A percentile compares a stretch with the other conserved stretches of the same genome.
These are phyloP conservation scores for Zaprionus nigranus DNA, from an alignment of 1,140 invertebrate genomes.

Conservation along the genomic window DNA sequence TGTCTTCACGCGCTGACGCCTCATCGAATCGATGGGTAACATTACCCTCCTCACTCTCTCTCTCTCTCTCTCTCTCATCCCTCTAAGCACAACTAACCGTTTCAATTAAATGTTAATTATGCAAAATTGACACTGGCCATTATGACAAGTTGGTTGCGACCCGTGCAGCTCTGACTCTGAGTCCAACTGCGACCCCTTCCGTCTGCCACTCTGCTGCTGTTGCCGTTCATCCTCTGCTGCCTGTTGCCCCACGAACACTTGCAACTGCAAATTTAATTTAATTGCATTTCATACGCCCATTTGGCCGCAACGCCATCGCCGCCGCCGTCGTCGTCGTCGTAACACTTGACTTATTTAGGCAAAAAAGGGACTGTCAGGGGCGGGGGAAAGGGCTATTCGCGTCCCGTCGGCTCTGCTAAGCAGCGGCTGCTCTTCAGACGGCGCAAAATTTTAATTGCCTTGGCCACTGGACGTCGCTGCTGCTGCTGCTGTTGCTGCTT, in stretches of 20 bases:
- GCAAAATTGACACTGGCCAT: conserved; percentile 76
- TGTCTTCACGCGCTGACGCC: conserved; percentile 53
- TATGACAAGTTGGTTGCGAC: conserved; percentile 61
- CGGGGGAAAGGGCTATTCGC: not conserved
- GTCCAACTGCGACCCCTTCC: not conserved
- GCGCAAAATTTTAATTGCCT: conserved; percentile 76
- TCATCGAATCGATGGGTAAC: conserved; percentile 2
- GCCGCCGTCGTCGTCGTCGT: conserved; percentile 22
- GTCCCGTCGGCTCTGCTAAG: conserved; percentile 34
- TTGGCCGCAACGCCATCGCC: conserved; percentile 62
- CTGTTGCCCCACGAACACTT: conserved; percentile 36
- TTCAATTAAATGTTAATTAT: conserved; percentile 80
- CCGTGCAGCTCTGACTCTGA: not conserved
- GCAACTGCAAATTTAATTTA: conserved; percentile 80
- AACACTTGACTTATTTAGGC: conserved; percentile 79
- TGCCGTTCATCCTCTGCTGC: conserved; percentile 26
- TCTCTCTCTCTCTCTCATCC: not conserved
- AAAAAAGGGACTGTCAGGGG: conserved; percentile 25
- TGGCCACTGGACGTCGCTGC: conserved; percentile 34
- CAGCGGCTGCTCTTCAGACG: conserved; percentile 49
- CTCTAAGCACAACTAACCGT: conserved; percentile 35
- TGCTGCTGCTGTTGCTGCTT: not conserved
- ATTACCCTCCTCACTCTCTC: not conserved
- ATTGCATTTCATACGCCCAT: conserved; percentile 82
- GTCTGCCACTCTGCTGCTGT: not conserved